Evolutionary conservation across 1,140 invertebrate genomes (phyloP), one percentile per base, ranked within the genome.

Genomic region (Acyrthosiphon pisum): DNA sequence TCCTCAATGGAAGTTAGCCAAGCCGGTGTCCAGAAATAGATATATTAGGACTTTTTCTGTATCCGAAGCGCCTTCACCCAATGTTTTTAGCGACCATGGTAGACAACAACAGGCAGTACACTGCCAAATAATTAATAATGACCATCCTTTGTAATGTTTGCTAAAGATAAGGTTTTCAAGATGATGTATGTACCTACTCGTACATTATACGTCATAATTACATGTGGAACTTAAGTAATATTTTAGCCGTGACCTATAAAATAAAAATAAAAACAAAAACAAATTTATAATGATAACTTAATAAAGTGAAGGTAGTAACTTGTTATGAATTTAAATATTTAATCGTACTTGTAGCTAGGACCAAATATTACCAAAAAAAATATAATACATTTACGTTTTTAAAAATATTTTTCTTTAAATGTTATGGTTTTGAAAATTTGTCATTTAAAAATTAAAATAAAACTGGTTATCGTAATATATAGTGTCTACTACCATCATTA

Each of bases 91-190:
- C 68, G 30, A 81, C 91, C 30, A 20, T 20, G 7, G 41, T 83
- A 46, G 76, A 81, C 91, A 83, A 92, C 60, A 50, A 81, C 68
- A 76, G 91, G 22, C 68, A 50, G 11, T 26, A 30, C 14, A 30
- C 68, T 92, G 91, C 91, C 91, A 92, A 92, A 92, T 92, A 81
- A 92, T 92, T 92, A 92, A 92, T 92, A 92, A 89, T 56, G 88
- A 53, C 88, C 50, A 56, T 89, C 50, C 50, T 89, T 89, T 89
- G 88, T 89, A 23, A 53, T 56, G 50, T 56, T 37, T 48, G 50
- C 48, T 56, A 87, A 41, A 50, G 30, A 56, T 46, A n/a, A 53
- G 48, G 35, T 53, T 53, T 53, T 89, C 48, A 35, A 53, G 87
- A 53, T 46, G 48, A 89, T 86, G 6, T 41, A 84, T 84, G 22